A percentile compares a stretch with the other conserved stretches of the same genome.
These are phyloP conservation scores for Pitangus sulphuratus DNA, from an alignment of 2,797 vertebrate species.

Conservation along the genomic window DNA sequence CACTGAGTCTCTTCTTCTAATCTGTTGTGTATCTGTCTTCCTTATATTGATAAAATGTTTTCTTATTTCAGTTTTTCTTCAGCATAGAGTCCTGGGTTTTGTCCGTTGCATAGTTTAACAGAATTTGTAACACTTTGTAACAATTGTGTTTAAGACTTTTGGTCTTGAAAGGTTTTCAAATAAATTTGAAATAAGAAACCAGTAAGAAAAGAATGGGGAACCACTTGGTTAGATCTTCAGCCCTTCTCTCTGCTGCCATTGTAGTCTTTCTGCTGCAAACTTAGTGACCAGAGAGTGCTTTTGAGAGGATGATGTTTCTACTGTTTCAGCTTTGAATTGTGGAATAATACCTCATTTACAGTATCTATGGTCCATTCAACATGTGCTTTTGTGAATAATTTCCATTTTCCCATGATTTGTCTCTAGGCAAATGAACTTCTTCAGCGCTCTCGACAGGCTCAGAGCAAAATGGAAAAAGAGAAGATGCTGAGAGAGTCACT, in stretches of 20 bases:
- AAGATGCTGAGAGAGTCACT: constrained; percentile 90
- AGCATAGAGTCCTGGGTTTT: background rate
- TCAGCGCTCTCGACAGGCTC: constrained; percentile 91
- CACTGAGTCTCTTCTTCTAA: background rate
- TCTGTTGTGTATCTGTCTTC: background rate
- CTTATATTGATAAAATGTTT: background rate
- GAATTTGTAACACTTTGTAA: background rate
- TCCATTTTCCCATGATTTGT: background rate
- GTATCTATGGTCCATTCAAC: background rate
- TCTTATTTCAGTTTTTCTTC: background rate
- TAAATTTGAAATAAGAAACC: background rate
- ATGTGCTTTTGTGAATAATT: background rate
- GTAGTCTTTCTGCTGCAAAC: background rate
- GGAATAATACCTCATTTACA: background rate
- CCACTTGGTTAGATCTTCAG: background rate
- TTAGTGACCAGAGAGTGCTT: background rate
- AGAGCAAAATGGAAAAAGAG: constrained; percentile 91
- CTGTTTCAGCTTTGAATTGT: background rate
- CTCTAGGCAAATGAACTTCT: constrained; percentile 94
- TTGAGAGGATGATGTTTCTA: background rate
- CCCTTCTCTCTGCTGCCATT: background rate
- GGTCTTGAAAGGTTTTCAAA: background rate
- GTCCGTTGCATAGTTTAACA: background rate
- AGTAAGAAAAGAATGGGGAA: background rate
- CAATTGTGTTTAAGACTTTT: background rate